Evolutionary conservation across 92 coral and sea anemone genomes (phyloP), one percentile per base, ranked within the genome.

Genomic region (Porites rus): DNA sequence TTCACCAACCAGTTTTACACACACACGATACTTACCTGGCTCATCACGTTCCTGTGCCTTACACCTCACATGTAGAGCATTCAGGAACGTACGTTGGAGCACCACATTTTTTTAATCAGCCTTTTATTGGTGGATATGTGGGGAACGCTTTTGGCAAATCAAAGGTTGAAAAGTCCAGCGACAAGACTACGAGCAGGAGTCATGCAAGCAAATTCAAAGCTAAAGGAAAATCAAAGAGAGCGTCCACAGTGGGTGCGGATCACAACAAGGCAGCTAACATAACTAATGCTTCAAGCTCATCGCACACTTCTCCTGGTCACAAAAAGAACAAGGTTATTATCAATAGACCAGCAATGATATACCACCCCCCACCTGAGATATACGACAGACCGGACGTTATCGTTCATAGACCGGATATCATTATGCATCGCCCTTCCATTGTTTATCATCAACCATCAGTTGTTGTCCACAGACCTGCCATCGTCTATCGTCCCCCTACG

Each of bases 361-460:
- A 97, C 80, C 99, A 97, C 64, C 99, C 99, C 8, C 99, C 99
- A 7, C 94, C 99, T 4, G 99, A 97, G 87, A 96, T 97, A 53
- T 97, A 97, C 73, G 95, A 97, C 83, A 92, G 95, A 50, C 99
- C 99, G 46, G 90, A 92, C 71, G 62, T 97, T 18, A 72, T 97
- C 52, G 97, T 97, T 21, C 99, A 97, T 78, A 85, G 99, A 14
- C 98, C 99, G 1, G 98, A 97, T 56, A 51, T 93, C 14, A 96
- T 95, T 2, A 79, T 97, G 60, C 99, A 97, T 67, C 90, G 98
- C 58, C 99, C 99, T 46, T 97, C 99, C n/a, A 69, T 97, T 56
- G 99, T 97, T 4, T 95, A 93, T 76, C 98, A 97, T 75, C 99
- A 97, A 64, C 93, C 99, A 17, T 92, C 99, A 1, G 97, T 97